Evolutionary conservation across 2,797 vertebrate genomes (phyloP), one percentile per base, ranked within the genome.

Genomic region (Alexandromys oeconomus): DNA sequence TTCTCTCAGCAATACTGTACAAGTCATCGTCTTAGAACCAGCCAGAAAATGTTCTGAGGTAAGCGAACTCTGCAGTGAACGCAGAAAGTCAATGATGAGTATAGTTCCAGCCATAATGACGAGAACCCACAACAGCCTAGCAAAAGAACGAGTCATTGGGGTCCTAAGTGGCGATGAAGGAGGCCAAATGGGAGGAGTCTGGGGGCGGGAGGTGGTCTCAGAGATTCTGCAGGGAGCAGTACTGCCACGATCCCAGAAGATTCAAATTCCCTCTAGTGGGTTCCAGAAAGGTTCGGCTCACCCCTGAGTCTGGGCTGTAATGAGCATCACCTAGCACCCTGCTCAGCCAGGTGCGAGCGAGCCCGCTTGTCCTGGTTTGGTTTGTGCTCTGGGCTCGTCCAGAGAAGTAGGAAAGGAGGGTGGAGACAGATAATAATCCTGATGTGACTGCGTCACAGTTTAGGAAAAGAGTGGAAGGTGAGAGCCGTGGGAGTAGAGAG

Each of bases 401-500:
- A 87, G 61, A 78, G 37, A 92, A 85, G 40, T 89, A 69, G 69
- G 51, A 69, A 73, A 37, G 6, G 37, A 5, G 4, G 4, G 9
- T 27, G 19, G 46, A 34, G 5, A 65, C 54, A 51, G 63, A 17
- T 74, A 59, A 63, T 19, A 76, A 46, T 37, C 19, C 71, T 10
- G 6, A 57, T 37, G 15, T 6, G 9, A 12, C 77, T 63, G 15
- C n/a, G 63, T 15, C 91, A 46, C 37, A 81, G 25, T 11, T 5
- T 5, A 23, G 13, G 40, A 46, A 61, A n/a, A 14, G 6, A 57
- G 54, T 54, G 23, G 15, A 57, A 19, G 46, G 73, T 6, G 6
- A 81, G 57, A 34, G 13, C 1, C 0, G 48, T 7, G 14, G 4
- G 0, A 14, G 4, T n/a, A 14, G 51, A 40, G 34, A 67, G 25